Conservation (phyloP, 1,140 invertebrate genomes). For the Neodiprion lecontei region DNA sequence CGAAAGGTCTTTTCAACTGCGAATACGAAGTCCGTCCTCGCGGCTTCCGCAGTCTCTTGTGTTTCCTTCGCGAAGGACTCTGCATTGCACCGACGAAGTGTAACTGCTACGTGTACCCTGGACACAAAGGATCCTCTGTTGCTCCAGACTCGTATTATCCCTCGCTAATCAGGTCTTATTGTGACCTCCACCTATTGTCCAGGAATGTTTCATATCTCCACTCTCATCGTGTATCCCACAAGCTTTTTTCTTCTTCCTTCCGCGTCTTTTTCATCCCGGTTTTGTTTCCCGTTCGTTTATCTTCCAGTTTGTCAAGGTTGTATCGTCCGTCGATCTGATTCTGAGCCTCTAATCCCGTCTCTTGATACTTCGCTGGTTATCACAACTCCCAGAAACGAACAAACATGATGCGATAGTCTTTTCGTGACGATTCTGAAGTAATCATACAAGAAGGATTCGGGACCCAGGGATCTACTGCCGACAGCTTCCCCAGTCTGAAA, state of each 20-base stretch:
- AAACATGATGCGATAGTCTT: no score
- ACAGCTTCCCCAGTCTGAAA: no score
- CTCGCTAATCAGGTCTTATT: conserved; percentile 18
- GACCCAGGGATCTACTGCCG: no score
- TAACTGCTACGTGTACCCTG: neutral
- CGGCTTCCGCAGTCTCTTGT: neutral
- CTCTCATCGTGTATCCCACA: neutral
- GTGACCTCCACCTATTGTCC: conserved; percentile 3
- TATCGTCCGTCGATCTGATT: no score
- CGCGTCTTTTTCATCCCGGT: neutral
- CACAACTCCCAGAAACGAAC: no score
- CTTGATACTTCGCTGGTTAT: no score
- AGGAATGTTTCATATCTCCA: conserved; percentile 3
- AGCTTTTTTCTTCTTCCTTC: conserved; percentile 6
- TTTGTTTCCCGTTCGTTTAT: conserved; percentile 8
- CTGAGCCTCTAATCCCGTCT: no score
- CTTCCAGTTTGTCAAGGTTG: neutral
- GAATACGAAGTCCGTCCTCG: neutral
- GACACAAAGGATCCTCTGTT: conserved; percentile 7
- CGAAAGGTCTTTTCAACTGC: no score
- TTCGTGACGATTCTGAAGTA: no score
- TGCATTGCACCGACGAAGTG: neutral
- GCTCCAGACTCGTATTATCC: conserved; percentile 9
- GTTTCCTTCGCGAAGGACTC: neutral
- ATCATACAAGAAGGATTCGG: no score